phyloP scores from a whole-genome alignment of 2,113 vertebrate genomes.

The Raja brachyura region DNA sequence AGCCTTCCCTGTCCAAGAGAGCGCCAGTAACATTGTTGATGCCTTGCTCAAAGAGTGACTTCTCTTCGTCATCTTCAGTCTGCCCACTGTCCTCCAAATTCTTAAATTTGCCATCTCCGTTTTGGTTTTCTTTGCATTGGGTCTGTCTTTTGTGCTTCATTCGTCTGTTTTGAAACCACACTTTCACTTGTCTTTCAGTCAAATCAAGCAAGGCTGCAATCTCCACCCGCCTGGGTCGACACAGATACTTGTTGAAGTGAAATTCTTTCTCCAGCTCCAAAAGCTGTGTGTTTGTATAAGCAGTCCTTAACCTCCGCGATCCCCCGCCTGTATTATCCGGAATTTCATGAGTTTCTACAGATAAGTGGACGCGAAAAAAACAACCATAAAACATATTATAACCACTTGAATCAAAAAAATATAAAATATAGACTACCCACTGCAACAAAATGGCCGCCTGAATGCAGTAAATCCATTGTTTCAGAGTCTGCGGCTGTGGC shows the following conservation, averaged over 20 bases:
- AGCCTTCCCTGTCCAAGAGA: slow-evolving; percentile 79
- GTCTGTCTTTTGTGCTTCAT: slow-evolving; percentile 98
- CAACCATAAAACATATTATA: slow-evolving; percentile 31
- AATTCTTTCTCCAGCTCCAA: slow-evolving; percentile 98
- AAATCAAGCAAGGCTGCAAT: slow-evolving; percentile 89
- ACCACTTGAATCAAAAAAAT: slow-evolving; percentile 39
- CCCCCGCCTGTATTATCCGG: slow-evolving; percentile 67
- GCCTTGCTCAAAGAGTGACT: slow-evolving; percentile 71
- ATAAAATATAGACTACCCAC: slow-evolving; percentile 57
- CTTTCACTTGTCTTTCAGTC: slow-evolving; percentile 96
- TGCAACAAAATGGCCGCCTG: slow-evolving; percentile 74
- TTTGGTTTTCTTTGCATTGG: slow-evolving; percentile 90
- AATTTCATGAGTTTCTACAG: slow-evolving; percentile 78
- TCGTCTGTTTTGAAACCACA: slow-evolving; percentile 96
- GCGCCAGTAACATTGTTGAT: slow-evolving; percentile 65
- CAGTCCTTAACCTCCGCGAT: slow-evolving; percentile 86
- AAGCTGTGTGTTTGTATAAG: slow-evolving; percentile 96
- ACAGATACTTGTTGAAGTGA: slow-evolving; percentile 98
- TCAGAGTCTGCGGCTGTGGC: slow-evolving; percentile 49
- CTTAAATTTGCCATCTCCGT: slow-evolving; percentile 74
- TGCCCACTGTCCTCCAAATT: slow-evolving; percentile 69
- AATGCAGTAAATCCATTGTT: slow-evolving; percentile 60
- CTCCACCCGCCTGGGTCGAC: slow-evolving; percentile 88
- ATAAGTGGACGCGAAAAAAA: slow-evolving; percentile 44
- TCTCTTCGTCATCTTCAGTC: slow-evolving; percentile 65